Base-by-base conservation (phyloP, 1,140 invertebrate genomes). In the Drosophila nannoptera region DNA sequence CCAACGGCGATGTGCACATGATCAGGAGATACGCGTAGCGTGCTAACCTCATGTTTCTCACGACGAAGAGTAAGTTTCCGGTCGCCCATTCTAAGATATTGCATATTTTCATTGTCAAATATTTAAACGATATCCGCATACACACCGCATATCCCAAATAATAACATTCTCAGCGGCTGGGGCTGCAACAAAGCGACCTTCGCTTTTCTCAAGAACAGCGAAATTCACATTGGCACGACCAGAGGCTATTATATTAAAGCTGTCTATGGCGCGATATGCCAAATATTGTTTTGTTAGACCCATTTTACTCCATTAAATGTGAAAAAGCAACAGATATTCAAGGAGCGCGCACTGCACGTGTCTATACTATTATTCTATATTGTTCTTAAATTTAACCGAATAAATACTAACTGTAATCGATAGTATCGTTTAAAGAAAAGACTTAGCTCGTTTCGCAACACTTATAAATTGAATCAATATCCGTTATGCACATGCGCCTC, bases 241-340 rank as follows among this genome's bases (percentile, higher is more conserved):
- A 90, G 94, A 96, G 4, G 93, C 93, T 67, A 99, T 94, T 46
- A 98, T 92, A 88, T 97, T 98, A 90, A 97, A 96, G 78, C 93
- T 94, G 36, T 94, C 93, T 52, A 93, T 93, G 9, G 94, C 93
- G 8, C 92, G 92, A 90, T 97, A 99, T 49, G 96, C 93, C 58
- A 99, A 92, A 93, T 99, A 99, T 91, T 99, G 96, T 89, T 98
- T 98, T 16, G 98, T 99, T 73, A 99, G 90, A 67, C 97, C 97
- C 98, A 99, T 99, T 55, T 45, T 73, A 70, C 42, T 70, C 81
- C 77, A 67, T 49, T 66, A 56, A 52, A 50, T 35, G 33, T 49
- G 36, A 45, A 22, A 65, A 58, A 54, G 36, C 31, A 68, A 69
- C 32, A 58, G 43, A 46, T 65, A 14, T 62, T 45, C 36, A 43